phyloP scores from a whole-genome alignment of 2,113 vertebrate species.

The Rhabdomys dilectus region DNA sequence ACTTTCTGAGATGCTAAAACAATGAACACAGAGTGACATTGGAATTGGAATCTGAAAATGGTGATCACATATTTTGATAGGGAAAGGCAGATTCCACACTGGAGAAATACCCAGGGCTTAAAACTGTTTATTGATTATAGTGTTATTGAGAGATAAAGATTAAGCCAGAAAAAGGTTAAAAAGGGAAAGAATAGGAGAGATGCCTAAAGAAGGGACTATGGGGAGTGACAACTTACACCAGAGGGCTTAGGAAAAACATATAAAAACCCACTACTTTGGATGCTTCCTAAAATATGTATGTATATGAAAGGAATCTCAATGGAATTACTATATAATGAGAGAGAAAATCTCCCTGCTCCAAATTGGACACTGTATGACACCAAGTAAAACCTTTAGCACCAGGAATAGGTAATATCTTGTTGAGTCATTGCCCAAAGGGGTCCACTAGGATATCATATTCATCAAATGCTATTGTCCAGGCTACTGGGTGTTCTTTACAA shows the following conservation, averaged over 20 bases:
- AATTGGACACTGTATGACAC: neutral
- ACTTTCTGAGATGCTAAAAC: constrained; percentile 30
- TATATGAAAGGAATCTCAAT: neutral
- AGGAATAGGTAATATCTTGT: neutral
- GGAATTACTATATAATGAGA: neutral
- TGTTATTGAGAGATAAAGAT: neutral
- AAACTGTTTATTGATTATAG: neutral
- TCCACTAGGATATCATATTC: neutral
- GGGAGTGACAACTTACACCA: neutral
- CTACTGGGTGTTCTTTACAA: neutral
- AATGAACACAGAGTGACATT: neutral
- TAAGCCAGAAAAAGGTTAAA: neutral
- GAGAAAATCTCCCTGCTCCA: neutral
- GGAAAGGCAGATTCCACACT: neutral
- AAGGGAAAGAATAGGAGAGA: neutral
- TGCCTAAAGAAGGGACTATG: neutral
- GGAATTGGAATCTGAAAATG: neutral
- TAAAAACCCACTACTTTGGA: neutral
- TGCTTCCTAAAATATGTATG: neutral
- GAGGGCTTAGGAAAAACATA: neutral
- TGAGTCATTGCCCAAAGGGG: neutral
- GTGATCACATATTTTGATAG: constrained; percentile 13
- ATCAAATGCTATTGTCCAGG: neutral
- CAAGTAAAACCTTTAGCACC: neutral
- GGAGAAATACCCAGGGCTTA: neutral